Evolutionary conservation across 2,888 invertebrate species (phyloP).

Genomic region (Ophion obscuratus): DNA sequence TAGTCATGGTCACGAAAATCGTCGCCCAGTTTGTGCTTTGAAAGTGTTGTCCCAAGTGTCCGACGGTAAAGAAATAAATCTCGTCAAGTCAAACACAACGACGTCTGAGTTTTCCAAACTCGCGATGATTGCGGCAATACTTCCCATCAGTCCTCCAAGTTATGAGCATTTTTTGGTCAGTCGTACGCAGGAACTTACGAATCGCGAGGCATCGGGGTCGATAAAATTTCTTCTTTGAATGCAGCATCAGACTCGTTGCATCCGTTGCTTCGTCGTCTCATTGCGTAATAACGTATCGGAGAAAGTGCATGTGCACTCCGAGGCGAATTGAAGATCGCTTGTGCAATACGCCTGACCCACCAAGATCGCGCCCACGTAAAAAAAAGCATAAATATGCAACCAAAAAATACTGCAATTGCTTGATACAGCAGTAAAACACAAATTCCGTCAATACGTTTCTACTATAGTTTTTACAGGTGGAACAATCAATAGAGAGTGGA

Average conservation of each 20-base stretch:
- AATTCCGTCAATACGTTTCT: background rate
- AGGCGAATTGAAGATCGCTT: conserved; percentile 54
- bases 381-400: background rate
- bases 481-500: background rate
- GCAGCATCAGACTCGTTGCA: conserved; percentile 5
- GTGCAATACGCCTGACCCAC: conserved; percentile 29
- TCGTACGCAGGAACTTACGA: background rate
- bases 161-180: background rate
- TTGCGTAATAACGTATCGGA: conserved; percentile 58
- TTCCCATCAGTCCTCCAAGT: background rate
- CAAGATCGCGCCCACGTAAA: conserved; percentile 17
- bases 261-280: conserved; percentile 47
- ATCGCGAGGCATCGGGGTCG: background rate
- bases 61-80: background rate
- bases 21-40: background rate
- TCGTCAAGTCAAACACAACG: background rate
- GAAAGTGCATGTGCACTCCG: conserved; percentile 54
- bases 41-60: conserved; percentile 8
- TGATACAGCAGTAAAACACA: background rate
- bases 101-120: background rate
- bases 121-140: no score
- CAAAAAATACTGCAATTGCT: background rate
- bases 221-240: background rate
- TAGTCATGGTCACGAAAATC: background rate
- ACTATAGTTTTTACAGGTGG: background rate